Percentiles rank a stretch among this genome's conserved stretches.
phyloP scores from a whole-genome alignment of 2,113 vertebrate species.

The Acanthisitta chloris region DNA sequence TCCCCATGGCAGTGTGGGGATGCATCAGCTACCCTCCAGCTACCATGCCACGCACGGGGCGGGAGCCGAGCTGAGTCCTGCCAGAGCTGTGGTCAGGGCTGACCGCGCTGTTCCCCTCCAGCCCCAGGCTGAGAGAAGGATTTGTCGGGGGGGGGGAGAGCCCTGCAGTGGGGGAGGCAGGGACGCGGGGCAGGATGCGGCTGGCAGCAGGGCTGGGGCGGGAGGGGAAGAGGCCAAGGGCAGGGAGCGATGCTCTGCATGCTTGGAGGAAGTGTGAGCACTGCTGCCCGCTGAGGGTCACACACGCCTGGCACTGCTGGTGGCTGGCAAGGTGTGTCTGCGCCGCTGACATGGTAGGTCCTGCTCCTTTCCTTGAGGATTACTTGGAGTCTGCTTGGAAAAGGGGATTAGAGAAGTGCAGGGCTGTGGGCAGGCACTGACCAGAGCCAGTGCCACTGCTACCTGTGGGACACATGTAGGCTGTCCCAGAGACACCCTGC shows the following conservation, averaged over 20 bases:
- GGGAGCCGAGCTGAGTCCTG: neutral
- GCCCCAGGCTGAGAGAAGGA: fast-evolving
- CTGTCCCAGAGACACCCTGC: neutral
- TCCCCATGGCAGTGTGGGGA: neutral
- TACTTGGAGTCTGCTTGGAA: neutral
- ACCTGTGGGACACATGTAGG: fast-evolving
- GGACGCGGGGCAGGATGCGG: neutral
- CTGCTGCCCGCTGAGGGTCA: neutral
- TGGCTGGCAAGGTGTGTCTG: neutral
- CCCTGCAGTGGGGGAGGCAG: fast-evolving
- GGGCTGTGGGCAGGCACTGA: neutral
- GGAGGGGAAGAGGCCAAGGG: slow-evolving; percentile 32
- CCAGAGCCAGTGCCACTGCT: neutral
- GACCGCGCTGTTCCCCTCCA: fast-evolving
- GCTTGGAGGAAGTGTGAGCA: neutral
- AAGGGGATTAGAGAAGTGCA: neutral
- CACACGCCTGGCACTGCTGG: neutral
- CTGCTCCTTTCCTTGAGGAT: neutral
- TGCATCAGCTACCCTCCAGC: neutral
- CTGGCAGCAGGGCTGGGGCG: neutral
- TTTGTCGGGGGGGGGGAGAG: neutral
- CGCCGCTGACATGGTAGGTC: neutral
- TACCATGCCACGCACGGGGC: neutral
- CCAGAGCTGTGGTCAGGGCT: neutral
- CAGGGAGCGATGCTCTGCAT: neutral